These are phyloP conservation scores for Ciconia boyciana DNA, from an alignment of 2,113 vertebrate species.

Conservation along the genomic window DNA sequence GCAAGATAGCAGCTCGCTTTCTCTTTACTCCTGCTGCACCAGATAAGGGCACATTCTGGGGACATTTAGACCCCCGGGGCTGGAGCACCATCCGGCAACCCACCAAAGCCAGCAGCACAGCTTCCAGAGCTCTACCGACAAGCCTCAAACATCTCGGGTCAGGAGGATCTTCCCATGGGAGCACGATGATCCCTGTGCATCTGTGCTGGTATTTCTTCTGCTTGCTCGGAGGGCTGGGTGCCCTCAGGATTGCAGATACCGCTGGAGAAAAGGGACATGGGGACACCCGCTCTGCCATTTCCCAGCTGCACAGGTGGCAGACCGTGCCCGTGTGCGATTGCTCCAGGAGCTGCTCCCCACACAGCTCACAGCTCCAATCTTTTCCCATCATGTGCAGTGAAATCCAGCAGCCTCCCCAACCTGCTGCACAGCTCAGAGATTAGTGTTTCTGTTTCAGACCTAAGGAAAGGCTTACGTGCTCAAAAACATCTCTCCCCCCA, in stretches of 20 bases:
- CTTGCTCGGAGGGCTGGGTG: neutral
- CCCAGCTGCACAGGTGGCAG: neutral
- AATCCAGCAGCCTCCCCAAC: neutral
- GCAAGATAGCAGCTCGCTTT: neutral
- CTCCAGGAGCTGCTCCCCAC: neutral
- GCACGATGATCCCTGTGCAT: fast-evolving
- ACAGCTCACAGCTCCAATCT: neutral
- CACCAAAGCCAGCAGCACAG: neutral
- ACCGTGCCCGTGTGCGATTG: fast-evolving
- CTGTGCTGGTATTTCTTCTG: neutral
- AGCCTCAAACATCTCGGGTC: neutral
- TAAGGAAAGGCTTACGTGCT: neutral
- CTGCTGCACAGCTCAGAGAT: neutral
- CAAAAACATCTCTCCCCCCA: neutral
- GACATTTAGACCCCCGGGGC: neutral
- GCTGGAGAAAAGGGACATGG: neutral
- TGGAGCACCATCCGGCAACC: neutral
- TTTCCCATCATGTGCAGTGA: neutral
- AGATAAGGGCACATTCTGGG: neutral
- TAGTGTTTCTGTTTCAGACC: neutral
- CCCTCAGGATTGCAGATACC: neutral
- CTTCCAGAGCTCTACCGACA: neutral
- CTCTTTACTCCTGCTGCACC: neutral
- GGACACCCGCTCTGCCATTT: neutral
- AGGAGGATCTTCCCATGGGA: neutral